A percentile compares a stretch with the other conserved stretches of the same genome.
phyloP scores from a whole-genome alignment of 2,888 invertebrate species.

The Acronicta leporina region DNA sequence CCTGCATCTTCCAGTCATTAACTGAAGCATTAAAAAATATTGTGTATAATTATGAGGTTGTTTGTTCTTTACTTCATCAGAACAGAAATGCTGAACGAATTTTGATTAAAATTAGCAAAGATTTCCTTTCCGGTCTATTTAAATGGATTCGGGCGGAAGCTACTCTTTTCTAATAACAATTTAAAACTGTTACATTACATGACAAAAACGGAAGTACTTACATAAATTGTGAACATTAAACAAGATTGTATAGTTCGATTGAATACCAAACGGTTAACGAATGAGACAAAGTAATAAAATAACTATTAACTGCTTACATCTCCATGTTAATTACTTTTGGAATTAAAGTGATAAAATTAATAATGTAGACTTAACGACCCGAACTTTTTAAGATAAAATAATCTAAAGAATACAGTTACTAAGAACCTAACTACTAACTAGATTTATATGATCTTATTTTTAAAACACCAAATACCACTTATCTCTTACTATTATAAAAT shows the following conservation, averaged over 20 bases:
- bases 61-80: too few relatives aligned
- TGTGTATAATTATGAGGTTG: too few relatives aligned
- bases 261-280: conserved; percentile 23
- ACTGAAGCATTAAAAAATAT: too few relatives aligned
- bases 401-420: too few relatives aligned
- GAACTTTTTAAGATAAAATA: neutral
- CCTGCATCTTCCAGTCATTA: too few relatives aligned
- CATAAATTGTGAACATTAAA: conserved; percentile 38
- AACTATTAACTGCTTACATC: conserved; percentile 27
- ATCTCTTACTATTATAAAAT: too few relatives aligned
- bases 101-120: too few relatives aligned
- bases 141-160: neutral
- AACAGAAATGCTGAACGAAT: too few relatives aligned
- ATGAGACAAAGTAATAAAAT: conserved; percentile 27
- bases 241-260: conserved; percentile 30
- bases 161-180: neutral
- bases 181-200: neutral
- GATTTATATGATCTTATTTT: too few relatives aligned
- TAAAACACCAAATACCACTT: too few relatives aligned
- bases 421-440: too few relatives aligned
- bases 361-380: conserved; percentile 23
- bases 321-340: conserved; percentile 30
- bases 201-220: conserved; percentile 32
- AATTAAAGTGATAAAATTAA: conserved; percentile 30
- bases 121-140: too few relatives aligned